These are phyloP conservation scores for Stichopus horrens DNA, from an alignment of 53 echinoderm and acorn worm genomes.

Conservation along the genomic window DNA sequence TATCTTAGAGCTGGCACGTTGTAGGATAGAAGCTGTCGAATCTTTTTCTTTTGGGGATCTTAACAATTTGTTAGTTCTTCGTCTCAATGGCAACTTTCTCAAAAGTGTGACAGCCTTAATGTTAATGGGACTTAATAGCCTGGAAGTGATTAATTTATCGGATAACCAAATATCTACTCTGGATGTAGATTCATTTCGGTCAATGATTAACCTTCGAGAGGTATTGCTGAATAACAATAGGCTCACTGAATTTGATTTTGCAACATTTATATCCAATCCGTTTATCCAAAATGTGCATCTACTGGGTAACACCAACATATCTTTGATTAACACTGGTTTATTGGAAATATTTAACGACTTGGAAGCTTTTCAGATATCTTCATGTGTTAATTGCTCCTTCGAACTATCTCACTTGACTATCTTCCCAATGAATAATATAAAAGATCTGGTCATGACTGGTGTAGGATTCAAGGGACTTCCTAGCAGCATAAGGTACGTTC, in stretches of 20 bases:
- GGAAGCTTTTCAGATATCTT: conserved; percentile 3
- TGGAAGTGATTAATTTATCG: conserved; percentile 29
- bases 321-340: not conserved
- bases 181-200: not conserved
- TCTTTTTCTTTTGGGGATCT: not conserved
- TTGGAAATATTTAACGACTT: not conserved
- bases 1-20: not conserved
- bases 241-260: conserved; percentile 11
- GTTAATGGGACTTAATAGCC: not conserved
- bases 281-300: not conserved
- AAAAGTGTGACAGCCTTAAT: not conserved
- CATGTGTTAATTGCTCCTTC: conserved; percentile 1
- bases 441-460: not conserved
- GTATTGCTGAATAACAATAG: not conserved
- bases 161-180: conserved; percentile 7
- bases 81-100: conserved; percentile 14
- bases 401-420: not conserved
- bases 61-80: not conserved
- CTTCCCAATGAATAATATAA: not conserved
- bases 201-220: conserved; percentile 4
- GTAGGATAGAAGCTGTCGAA: conserved; percentile 1
- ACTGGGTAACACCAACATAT: not conserved
- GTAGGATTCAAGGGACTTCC: conserved; percentile 23
- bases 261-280: not conserved
- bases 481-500: not conserved